Evolutionary conservation across 2,888 invertebrate genomes (phyloP).

Genomic region (Embidobia sp.): DNA sequence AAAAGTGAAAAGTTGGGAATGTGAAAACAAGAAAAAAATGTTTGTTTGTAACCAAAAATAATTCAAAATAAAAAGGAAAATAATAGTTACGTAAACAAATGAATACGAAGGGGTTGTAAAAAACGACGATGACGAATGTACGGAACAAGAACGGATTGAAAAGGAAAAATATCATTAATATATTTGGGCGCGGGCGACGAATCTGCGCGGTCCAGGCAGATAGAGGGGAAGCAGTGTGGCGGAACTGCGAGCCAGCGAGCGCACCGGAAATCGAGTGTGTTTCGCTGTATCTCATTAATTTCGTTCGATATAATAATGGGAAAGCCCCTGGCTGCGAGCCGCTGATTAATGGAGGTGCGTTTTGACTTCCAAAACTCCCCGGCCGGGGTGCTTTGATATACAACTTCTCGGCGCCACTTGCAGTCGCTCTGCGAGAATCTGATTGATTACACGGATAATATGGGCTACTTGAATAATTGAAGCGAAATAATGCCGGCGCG

Average conservation of each 20-base stretch:
- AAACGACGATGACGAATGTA: constrained; percentile 23
- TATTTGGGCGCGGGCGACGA: constrained; percentile 7
- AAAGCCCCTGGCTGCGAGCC: constrained; percentile 62
- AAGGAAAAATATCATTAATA: constrained; percentile 40
- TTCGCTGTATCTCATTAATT: constrained; percentile 82
- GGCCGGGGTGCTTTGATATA: constrained; percentile 57
- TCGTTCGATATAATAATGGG: constrained; percentile 80
- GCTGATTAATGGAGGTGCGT: constrained; percentile 80
- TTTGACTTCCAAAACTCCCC: constrained; percentile 76
- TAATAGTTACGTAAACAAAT: too few species aligned
- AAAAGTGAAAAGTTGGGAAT: too few species aligned
- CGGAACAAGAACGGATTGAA: constrained; percentile 14
- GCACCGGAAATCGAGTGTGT: constrained; percentile 80
- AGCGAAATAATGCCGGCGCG: constrained; percentile 70
- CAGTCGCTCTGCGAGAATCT: constrained; percentile 68
- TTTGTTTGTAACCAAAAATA: too few species aligned
- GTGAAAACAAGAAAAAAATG: too few species aligned
- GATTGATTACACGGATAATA: constrained; percentile 75
- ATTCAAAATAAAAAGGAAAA: too few species aligned
- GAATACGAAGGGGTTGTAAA: constrained; percentile 15
- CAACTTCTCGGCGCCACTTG: constrained; percentile 65
- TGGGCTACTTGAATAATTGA: constrained; percentile 73
- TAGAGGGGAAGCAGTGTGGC: constrained; percentile 66
- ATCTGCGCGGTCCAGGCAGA: constrained; percentile 10
- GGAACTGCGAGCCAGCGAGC: constrained; percentile 69